phyloP scores from a whole-genome alignment of 92 coral and sea anemone genomes.

The Muricea muricata region DNA sequence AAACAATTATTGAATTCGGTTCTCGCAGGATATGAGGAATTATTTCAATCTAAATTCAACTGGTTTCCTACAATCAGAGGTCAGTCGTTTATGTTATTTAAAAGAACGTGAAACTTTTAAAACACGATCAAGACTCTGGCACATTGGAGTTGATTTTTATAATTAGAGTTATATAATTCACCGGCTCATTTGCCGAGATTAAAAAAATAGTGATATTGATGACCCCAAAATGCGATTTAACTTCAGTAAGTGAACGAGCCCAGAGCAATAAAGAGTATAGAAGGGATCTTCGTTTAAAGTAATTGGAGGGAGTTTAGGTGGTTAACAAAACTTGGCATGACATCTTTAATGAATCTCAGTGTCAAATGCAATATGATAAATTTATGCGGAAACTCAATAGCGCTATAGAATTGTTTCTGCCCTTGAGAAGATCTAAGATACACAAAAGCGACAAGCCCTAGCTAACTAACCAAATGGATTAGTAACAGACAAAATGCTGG shows the following conservation, averaged over 20 bases:
- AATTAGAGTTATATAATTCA: neutral
- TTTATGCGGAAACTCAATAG: neutral
- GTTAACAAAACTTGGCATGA: neutral
- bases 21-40: no score
- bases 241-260: neutral
- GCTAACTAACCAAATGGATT: neutral
- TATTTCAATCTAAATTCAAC: slow-evolving; percentile 20
- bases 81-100: neutral
- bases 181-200: neutral
- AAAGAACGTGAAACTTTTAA: neutral
- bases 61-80: neutral
- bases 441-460: neutral
- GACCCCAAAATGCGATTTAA: neutral
- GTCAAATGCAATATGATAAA: neutral
- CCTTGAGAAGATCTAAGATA: neutral
- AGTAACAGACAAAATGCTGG: neutral
- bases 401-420: neutral
- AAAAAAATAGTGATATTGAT: neutral
- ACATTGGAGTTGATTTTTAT: neutral
- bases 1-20: no score
- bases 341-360: neutral
- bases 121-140: neutral
- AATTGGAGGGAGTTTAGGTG: neutral
- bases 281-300: neutral
- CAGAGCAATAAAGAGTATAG: neutral